Conservation (phyloP, 2,113 vertebrate genomes). For the Corythoichthys intestinalis region DNA sequence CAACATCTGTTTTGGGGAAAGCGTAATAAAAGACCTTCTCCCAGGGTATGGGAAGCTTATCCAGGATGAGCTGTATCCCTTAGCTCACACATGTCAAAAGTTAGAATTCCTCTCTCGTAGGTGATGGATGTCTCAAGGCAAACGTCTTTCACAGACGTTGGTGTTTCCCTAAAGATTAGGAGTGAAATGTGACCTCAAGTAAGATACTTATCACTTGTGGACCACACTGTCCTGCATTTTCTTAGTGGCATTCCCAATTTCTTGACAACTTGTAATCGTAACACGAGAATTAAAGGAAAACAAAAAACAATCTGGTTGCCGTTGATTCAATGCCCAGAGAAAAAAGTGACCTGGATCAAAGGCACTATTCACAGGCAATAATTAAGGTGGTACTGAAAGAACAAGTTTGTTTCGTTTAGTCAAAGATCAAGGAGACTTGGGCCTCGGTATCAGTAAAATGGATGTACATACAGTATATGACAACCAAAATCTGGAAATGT, state of each 20-base stretch:
- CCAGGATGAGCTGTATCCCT: slow-evolving; percentile 44
- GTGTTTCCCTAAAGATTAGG: slow-evolving; percentile 46
- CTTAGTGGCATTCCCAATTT: slow-evolving; percentile 4
- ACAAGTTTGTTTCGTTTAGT: slow-evolving; percentile 20
- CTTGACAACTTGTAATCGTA: not conserved
- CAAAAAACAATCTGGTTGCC: too few relatives aligned
- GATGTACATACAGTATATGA: too few relatives aligned
- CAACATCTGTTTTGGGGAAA: slow-evolving; percentile 71
- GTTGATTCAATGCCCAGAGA: too few relatives aligned
- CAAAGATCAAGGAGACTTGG: slow-evolving; percentile 1
- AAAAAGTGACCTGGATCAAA: not conserved
- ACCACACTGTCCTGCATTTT: slow-evolving; percentile 3
- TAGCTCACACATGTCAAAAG: slow-evolving; percentile 48
- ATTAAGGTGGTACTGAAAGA: slow-evolving; percentile 6
- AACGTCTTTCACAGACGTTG: slow-evolving; percentile 25
- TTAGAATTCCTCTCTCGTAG: slow-evolving; percentile 60
- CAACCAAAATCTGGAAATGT: too few relatives aligned
- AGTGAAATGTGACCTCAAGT: slow-evolving; percentile 23
- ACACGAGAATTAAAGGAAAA: too few relatives aligned
- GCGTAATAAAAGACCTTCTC: slow-evolving; percentile 70
- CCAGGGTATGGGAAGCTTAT: slow-evolving; percentile 41
- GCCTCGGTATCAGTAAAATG: slow-evolving; percentile 3
- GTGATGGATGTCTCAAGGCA: slow-evolving; percentile 64
- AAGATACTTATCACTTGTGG: slow-evolving; percentile 18
- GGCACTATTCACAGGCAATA: not conserved